phyloP scores from a whole-genome alignment of 2,888 invertebrate genomes.

The Thera britannica region DNA sequence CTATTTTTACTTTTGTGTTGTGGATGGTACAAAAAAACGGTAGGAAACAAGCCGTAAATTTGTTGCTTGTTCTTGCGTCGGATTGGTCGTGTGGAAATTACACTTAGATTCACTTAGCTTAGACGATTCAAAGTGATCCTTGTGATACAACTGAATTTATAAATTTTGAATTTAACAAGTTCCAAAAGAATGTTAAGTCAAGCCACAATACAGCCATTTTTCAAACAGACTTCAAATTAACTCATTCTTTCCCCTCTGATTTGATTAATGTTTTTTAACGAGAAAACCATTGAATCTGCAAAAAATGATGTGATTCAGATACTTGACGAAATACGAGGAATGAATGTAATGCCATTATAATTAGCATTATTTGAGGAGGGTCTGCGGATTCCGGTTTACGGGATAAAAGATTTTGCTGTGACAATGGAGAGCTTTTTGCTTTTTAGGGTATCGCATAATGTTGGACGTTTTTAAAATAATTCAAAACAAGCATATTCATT shows the following conservation, averaged over 20 bases:
- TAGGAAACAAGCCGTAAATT: too few species aligned
- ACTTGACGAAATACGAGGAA: slow-evolving; percentile 79
- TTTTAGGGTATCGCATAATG: slow-evolving; percentile 39
- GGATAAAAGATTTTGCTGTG: slow-evolving; percentile 76
- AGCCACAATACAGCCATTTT: background rate
- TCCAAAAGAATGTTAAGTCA: too few species aligned
- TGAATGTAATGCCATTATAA: slow-evolving; percentile 84
- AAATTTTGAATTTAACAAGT: too few species aligned
- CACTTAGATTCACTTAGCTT: too few species aligned
- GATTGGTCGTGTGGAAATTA: too few species aligned
- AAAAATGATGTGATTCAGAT: slow-evolving; percentile 72
- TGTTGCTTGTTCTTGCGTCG: too few species aligned
- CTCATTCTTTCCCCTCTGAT: slow-evolving; percentile 49
- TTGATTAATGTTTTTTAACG: slow-evolving; percentile 70
- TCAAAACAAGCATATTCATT: background rate
- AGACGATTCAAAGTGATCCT: too few species aligned
- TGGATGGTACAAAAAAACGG: too few species aligned
- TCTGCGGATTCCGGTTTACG: slow-evolving; percentile 76
- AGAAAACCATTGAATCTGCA: slow-evolving; percentile 64
- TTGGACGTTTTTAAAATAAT: slow-evolving; percentile 2
- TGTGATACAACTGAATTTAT: too few species aligned
- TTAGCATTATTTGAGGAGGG: slow-evolving; percentile 82
- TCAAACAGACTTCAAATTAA: background rate
- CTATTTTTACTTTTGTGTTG: too few species aligned
- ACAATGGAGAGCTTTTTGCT: slow-evolving; percentile 70